Base-by-base conservation (phyloP, 64 coral and sea anemone genomes). In the Actinia equina region DNA sequence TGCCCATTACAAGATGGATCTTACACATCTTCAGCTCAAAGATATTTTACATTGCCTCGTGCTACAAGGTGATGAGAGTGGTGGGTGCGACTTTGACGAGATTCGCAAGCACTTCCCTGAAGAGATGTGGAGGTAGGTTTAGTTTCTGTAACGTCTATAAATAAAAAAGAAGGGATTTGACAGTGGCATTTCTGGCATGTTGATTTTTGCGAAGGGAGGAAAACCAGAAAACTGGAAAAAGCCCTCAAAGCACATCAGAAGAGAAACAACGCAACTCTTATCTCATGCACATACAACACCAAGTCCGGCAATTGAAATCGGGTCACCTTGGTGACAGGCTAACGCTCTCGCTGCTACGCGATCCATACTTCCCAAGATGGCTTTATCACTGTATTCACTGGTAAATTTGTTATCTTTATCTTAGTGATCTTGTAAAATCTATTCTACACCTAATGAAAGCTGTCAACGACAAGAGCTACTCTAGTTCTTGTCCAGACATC, bases 61-160 rank as follows among this genome's bases (percentile, higher is more conserved):
- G 7, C 5, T 88, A 41, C 43, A 53, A n/a, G 19, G 51, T 53
- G 23, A 37, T 52, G 86, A 51, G 14, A 71, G 22, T 30, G 67
- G 59, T 20, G 20, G 20, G 25, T 88, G 67, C 15, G 86, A 88
- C 70, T 88, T 88, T 58, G 70, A 88, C 22, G 54, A 78, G 20
- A 15, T 88, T 56, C 49, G 42, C n/a, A 77, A 54, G 74, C 13
- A 88, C 13, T 79, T 88, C 52, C 71, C 86, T 77, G 86, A 88
- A 58, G 37, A 88, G 3, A 54, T 54, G 20, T 88, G 86, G 86
- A 54, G 86, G 86, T 88, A 88, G n/a, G 25, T 16, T 74, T 8
- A 13, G 23, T 74, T 30, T 74, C 25, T 74, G 3, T 14, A 13
- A 37, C 3, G 7, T 8, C 7, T 49, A 6, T 49, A 49, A 37